Conservation (phyloP, 2,888 invertebrate genomes). For the Unio delphinus region DNA sequence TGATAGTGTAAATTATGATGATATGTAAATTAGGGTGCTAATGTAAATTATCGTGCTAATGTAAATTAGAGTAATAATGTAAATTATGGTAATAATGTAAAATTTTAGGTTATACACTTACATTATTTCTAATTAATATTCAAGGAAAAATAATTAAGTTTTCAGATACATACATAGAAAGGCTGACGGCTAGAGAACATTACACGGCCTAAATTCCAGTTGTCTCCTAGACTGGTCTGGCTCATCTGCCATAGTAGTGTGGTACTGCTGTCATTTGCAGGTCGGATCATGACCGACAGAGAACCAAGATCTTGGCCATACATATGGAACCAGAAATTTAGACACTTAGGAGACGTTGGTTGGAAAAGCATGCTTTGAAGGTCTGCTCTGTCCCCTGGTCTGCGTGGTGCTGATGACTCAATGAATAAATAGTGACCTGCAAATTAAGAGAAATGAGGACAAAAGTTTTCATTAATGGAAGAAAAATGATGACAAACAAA, state of each 20-base stretch:
- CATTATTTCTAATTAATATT: too few relatives aligned
- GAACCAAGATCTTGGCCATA: constrained; percentile 51
- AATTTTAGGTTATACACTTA: too few relatives aligned
- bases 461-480: too few relatives aligned
- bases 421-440: constrained; percentile 75
- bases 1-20: too few relatives aligned
- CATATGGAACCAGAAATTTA: constrained; percentile 65
- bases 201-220: constrained; percentile 49
- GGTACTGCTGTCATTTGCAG: constrained; percentile 31
- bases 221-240: constrained; percentile 36
- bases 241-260: constrained; percentile 49
- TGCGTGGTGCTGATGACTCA: constrained; percentile 76
- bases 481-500: too few relatives aligned
- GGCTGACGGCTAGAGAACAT: constrained; percentile 40
- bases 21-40: too few relatives aligned
- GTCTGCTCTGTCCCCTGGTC: constrained; percentile 71
- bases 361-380: constrained; percentile 39
- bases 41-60: too few relatives aligned
- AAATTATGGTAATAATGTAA: too few relatives aligned
- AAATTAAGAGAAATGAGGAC: neutral
- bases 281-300: constrained; percentile 42
- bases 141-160: neutral
- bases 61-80: too few relatives aligned
- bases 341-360: constrained; percentile 47
- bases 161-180: constrained; percentile 46